Evolutionary conservation across 2,113 vertebrate genomes (phyloP).

Genomic region (Prunella himalayana): DNA sequence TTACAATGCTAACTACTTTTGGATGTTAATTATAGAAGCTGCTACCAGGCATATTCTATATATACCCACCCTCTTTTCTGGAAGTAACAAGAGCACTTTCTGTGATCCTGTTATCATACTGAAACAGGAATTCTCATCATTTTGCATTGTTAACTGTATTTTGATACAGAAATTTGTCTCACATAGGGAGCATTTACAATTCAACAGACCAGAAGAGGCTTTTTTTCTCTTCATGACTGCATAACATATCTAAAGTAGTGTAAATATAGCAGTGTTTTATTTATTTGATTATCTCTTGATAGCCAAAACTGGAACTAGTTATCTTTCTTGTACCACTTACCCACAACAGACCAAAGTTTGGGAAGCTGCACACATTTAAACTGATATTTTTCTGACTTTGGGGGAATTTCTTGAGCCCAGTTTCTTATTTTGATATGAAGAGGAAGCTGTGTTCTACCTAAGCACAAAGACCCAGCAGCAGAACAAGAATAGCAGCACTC

Average conservation of each 20-base stretch:
- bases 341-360: not conserved
- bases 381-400: not conserved
- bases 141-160: slow-evolving; percentile 5
- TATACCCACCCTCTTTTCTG: not conserved
- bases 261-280: not conserved
- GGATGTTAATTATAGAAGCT: not conserved
- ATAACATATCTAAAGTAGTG: not conserved
- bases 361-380: not conserved
- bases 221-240: not conserved
- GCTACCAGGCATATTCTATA: slow-evolving; percentile 7
- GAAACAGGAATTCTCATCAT: not conserved
- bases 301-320: not conserved
- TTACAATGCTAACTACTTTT: slow-evolving; percentile 23
- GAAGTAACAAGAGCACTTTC: not conserved
- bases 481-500: not conserved
- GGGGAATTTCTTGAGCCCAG: not conserved
- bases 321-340: not conserved
- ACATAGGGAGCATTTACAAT: not conserved
- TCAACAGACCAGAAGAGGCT: not conserved
- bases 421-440: not conserved
- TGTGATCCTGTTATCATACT: slow-evolving; percentile 35
- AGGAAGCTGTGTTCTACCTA: not conserved
- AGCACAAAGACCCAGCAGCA: not conserved
- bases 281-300: not conserved
- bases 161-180: not conserved